A percentile compares a stretch with the other conserved stretches of the same genome.
Conservation (phyloP, 2,888 invertebrate species). For the Boloria selene region DNA sequence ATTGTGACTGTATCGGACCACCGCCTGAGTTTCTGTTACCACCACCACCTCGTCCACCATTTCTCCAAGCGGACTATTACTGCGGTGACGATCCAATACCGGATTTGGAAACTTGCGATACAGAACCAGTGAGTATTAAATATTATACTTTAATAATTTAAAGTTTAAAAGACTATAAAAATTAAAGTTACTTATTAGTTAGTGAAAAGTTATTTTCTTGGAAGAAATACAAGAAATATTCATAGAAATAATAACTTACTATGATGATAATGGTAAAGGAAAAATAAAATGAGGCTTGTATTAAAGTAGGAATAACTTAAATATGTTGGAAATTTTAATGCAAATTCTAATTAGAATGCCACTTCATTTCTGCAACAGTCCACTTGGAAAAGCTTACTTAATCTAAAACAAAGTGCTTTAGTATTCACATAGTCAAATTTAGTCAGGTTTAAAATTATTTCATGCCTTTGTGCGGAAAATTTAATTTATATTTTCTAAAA, state of each 20-base stretch:
- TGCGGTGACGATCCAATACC: constrained; percentile 88
- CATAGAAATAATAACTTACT: constrained; percentile 7
- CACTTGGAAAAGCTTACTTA: constrained; percentile 40
- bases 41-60: constrained; percentile 88
- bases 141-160: not conserved
- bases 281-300: constrained; percentile 28
- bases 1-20: constrained; percentile 89
- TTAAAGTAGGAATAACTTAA: constrained; percentile 37
- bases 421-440: constrained; percentile 37
- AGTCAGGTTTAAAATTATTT: constrained; percentile 34
- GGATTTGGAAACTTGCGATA: constrained; percentile 88
- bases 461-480: constrained; percentile 5
- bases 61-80: constrained; percentile 86
- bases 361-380: constrained; percentile 40
- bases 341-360: constrained; percentile 42
- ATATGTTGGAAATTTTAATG: constrained; percentile 39
- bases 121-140: constrained; percentile 86
- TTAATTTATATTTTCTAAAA: constrained; percentile 4
- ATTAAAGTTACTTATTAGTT: not conserved
- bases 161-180: not conserved
- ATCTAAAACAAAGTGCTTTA: constrained; percentile 39
- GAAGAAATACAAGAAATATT: not conserved
- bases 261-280: constrained; percentile 11
- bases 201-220: not conserved
- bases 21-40: constrained; percentile 89